These are phyloP conservation scores for Melanotaenia boesemani DNA, from an alignment of 2,797 vertebrate genomes.

Conservation along the genomic window DNA sequence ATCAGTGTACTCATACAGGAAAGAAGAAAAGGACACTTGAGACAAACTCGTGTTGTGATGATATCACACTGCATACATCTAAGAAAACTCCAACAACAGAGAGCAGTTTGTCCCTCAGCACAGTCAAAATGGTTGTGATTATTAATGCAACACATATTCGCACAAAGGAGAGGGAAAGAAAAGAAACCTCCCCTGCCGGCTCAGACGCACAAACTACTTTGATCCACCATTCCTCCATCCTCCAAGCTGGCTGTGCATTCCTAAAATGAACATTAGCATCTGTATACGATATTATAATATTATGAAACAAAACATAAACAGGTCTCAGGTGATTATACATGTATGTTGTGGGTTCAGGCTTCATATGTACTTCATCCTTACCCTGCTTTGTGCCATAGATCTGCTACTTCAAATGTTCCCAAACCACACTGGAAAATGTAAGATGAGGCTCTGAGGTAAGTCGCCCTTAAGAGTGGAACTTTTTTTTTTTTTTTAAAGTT, in stretches of 20 bases:
- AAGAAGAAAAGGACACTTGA: conserved; percentile 38
- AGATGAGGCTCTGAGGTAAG: conserved; percentile 29
- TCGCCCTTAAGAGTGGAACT: conserved; percentile 51
- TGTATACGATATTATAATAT: neutral
- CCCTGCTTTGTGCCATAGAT: conserved; percentile 9
- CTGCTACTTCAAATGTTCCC: conserved; percentile 18
- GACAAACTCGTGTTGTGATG: conserved; percentile 23
- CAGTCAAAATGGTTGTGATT: conserved; percentile 21
- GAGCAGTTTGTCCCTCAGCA: conserved; percentile 25
- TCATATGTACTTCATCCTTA: conserved; percentile 4
- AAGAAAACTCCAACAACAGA: conserved; percentile 22
- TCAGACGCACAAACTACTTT: neutral
- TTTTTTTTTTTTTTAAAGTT: conserved; percentile 48
- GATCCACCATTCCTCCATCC: too few relatives aligned
- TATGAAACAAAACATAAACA: neutral
- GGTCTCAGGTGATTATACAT: neutral
- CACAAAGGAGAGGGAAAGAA: neutral
- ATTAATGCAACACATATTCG: conserved; percentile 33
- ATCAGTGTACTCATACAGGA: conserved; percentile 31
- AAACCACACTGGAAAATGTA: conserved; percentile 15
- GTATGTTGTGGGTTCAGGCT: neutral
- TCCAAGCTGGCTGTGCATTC: neutral
- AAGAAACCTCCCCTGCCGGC: too few relatives aligned
- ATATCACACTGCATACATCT: conserved; percentile 21
- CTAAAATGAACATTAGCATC: neutral